A percentile compares a stretch with the other conserved stretches of the same genome.
phyloP scores from a whole-genome alignment of 2,888 invertebrate species.

The Pollenia griseotomentosa region DNA sequence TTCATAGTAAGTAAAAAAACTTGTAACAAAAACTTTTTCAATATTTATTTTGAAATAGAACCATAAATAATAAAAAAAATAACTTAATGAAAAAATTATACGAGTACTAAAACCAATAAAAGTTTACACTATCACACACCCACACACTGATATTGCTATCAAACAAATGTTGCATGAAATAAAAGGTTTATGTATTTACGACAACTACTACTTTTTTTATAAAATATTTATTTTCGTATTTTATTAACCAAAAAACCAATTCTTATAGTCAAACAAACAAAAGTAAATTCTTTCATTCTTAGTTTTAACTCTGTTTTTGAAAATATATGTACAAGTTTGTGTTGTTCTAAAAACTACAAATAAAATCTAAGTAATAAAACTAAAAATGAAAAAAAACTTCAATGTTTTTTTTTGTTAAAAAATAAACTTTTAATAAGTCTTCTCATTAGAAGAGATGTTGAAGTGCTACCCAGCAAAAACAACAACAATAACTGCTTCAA shows the following conservation, averaged over 20 bases:
- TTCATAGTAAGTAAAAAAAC: slow-evolving; percentile 14
- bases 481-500: slow-evolving; percentile 15
- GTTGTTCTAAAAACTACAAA: not conserved
- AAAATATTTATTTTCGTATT: not conserved
- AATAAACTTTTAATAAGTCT: slow-evolving; percentile 69
- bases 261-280: slow-evolving; percentile 8
- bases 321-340: not conserved
- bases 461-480: slow-evolving; percentile 12
- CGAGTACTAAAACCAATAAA: slow-evolving; percentile 15
- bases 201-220: not conserved
- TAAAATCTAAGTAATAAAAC: not conserved
- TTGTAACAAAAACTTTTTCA: slow-evolving; percentile 54
- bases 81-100: slow-evolving; percentile 13
- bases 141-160: slow-evolving; percentile 24
- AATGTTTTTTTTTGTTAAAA: slow-evolving; percentile 43
- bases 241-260: slow-evolving; percentile 28
- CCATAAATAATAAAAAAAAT: slow-evolving; percentile 32
- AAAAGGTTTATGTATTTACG: not conserved
- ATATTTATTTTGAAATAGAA: slow-evolving; percentile 49
- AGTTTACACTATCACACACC: not conserved
- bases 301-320: slow-evolving; percentile 12
- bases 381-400: not conserved
- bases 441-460: slow-evolving; percentile 66
- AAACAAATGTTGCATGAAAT: slow-evolving; percentile 46
- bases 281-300: slow-evolving; percentile 9